A percentile compares a stretch with the other conserved stretches of the same genome.
phyloP scores from a whole-genome alignment of 2,797 vertebrate species.

The Sylvia borin region DNA sequence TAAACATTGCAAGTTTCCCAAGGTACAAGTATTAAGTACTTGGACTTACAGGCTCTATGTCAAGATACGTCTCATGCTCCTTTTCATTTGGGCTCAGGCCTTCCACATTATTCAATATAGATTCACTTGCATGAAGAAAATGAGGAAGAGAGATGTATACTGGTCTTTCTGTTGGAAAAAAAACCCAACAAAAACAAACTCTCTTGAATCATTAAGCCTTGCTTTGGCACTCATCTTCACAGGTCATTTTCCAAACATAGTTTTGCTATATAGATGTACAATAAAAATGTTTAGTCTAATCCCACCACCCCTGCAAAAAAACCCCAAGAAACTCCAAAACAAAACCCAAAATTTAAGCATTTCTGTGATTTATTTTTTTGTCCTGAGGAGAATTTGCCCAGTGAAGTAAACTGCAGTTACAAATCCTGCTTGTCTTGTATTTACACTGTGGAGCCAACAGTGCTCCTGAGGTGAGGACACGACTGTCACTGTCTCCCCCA shows the following conservation, averaged over 20 bases:
- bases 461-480: neutral
- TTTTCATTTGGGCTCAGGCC: constrained; percentile 81
- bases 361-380: neutral
- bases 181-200: neutral
- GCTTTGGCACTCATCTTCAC: neutral
- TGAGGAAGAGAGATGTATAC: constrained; percentile 92
- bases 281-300: neutral
- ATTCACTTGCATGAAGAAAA: constrained; percentile 85
- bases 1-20: neutral
- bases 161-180: constrained; percentile 76
- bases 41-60: constrained; percentile 91
- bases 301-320: rapidly evolving
- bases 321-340: too few relatives aligned
- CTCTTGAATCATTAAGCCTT: neutral
- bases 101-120: constrained; percentile 63
- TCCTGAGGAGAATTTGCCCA: neutral
- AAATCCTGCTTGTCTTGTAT: neutral
- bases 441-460: neutral
- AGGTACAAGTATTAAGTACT: neutral
- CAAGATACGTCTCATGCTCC: constrained; percentile 87
- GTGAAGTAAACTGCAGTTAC: neutral
- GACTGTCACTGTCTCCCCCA: neutral
- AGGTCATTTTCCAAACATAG: neutral
- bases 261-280: neutral
- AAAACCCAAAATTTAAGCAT: rapidly evolving